These are phyloP conservation scores for Crenichthys baileyi DNA, from an alignment of 2,797 vertebrate genomes.

Conservation along the genomic window DNA sequence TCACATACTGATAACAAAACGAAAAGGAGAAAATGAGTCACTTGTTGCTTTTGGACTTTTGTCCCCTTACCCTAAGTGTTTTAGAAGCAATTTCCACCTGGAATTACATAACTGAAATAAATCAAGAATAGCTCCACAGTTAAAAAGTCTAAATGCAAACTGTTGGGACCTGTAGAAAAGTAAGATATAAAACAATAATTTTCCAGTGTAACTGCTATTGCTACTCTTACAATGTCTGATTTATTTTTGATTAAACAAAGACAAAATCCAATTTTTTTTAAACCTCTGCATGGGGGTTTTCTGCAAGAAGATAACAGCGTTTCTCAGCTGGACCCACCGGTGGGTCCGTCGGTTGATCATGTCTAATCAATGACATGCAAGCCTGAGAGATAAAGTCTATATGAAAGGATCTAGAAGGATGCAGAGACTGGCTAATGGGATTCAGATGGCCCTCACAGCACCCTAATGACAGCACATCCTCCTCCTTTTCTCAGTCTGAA, in stretches of 20 bases:
- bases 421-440: conserved; percentile 33
- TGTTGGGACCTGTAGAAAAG: too few relatives aligned
- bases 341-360: neutral
- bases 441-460: conserved; percentile 51
- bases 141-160: too few relatives aligned
- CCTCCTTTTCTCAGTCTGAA: conserved; percentile 27
- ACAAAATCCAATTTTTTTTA: too few relatives aligned
- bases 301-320: too few relatives aligned
- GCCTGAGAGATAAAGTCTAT: conserved; percentile 3
- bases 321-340: too few relatives aligned
- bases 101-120: too few relatives aligned
- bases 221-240: too few relatives aligned
- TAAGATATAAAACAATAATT: too few relatives aligned
- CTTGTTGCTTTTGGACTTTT: conserved; percentile 11
- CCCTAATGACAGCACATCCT: conserved; percentile 12
- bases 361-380: conserved; percentile 3
- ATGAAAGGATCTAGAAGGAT: conserved; percentile 1
- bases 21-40: conserved; percentile 8
- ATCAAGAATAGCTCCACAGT: too few relatives aligned
- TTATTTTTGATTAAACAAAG: too few relatives aligned
- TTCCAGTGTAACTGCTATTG: too few relatives aligned
- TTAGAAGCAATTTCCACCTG: neutral
- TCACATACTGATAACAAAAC: neutral
- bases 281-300: too few relatives aligned
- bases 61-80: conserved; percentile 3